Evolutionary conservation across 2,113 vertebrate genomes (phyloP).

Genomic region (Dunckerocampus dactyliophorus): DNA sequence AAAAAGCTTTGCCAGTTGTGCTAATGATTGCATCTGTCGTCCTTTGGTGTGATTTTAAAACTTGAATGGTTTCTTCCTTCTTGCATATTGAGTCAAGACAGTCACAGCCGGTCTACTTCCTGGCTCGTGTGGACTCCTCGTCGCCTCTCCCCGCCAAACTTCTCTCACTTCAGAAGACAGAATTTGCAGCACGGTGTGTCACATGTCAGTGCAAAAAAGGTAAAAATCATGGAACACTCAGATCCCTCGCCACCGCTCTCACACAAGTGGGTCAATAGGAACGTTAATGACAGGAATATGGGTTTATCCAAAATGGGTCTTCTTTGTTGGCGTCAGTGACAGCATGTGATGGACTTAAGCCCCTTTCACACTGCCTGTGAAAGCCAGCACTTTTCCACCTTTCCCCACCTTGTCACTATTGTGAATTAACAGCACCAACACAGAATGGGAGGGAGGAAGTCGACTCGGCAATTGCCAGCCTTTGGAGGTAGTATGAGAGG

Average conservation of each 20-base stretch:
- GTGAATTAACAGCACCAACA: too few relatives aligned
- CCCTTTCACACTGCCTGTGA: too few relatives aligned
- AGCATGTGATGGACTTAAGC: too few relatives aligned
- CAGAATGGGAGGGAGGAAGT: too few relatives aligned
- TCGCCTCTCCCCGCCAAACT: conserved; percentile 10
- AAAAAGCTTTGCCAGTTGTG: not conserved
- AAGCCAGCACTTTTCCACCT: too few relatives aligned
- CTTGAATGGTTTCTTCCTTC: conserved; percentile 18
- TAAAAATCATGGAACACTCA: conserved; percentile 34
- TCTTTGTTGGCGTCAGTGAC: too few relatives aligned
- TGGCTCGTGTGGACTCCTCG: conserved; percentile 46
- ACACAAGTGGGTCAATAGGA: conserved; percentile 67
- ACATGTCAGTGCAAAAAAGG: conserved; percentile 26
- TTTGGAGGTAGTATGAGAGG: too few relatives aligned
- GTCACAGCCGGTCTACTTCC: conserved; percentile 40
- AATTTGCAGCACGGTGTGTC: too few relatives aligned
- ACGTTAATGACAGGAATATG: conserved; percentile 23
- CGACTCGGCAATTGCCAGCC: too few relatives aligned
- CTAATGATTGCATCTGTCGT: not conserved
- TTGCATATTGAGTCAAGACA: conserved; percentile 49
- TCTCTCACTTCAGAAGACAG: too few relatives aligned
- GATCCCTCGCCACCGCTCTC: conserved; percentile 69
- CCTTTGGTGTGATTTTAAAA: not conserved
- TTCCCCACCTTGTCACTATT: too few relatives aligned
- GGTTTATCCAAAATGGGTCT: too few relatives aligned